These are phyloP conservation scores for Taenaris catops DNA, from an alignment of 2,888 invertebrate genomes.

Conservation along the genomic window DNA sequence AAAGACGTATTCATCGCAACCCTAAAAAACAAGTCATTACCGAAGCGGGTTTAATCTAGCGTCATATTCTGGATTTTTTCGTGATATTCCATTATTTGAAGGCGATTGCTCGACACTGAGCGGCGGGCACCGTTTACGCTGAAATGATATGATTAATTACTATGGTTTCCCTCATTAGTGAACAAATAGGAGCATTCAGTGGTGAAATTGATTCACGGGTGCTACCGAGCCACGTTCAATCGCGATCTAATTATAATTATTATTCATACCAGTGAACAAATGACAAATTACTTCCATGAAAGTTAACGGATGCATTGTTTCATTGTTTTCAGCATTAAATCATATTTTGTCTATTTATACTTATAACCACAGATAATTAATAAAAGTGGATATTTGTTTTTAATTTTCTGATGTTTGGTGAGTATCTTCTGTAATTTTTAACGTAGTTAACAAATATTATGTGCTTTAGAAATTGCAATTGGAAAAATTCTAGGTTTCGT, in stretches of 20 bases:
- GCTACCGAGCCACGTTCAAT: slow-evolving; percentile 52
- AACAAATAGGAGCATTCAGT: slow-evolving; percentile 68
- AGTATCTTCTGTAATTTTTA: no score
- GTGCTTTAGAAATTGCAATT: no score
- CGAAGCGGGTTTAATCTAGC: slow-evolving; percentile 70
- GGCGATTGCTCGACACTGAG: slow-evolving; percentile 56
- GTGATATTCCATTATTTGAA: slow-evolving; percentile 65
- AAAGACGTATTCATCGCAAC: slow-evolving; percentile 75
- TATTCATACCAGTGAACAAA: slow-evolving; percentile 48
- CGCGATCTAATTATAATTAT: slow-evolving; percentile 67
- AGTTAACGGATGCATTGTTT: slow-evolving; percentile 21
- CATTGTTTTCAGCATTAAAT: slow-evolving; percentile 14
- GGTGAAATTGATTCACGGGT: slow-evolving; percentile 73
- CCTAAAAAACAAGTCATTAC: slow-evolving; percentile 79
- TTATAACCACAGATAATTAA: no score
- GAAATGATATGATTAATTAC: slow-evolving; percentile 79
- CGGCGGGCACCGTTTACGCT: slow-evolving; percentile 64
- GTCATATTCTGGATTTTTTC: slow-evolving; percentile 63
- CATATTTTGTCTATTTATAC: slow-evolving; percentile 3
- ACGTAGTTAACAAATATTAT: no score
- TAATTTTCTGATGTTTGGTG: no score
- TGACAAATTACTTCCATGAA: slow-evolving; percentile 29
- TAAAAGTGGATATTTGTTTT: no score
- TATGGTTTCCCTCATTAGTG: slow-evolving; percentile 72
- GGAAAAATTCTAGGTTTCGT: no score